A percentile compares a stretch with the other conserved stretches of the same genome.
These are phyloP conservation scores for Barypeithes pellucidus DNA, from an alignment of 2,888 invertebrate genomes.

Conservation along the genomic window DNA sequence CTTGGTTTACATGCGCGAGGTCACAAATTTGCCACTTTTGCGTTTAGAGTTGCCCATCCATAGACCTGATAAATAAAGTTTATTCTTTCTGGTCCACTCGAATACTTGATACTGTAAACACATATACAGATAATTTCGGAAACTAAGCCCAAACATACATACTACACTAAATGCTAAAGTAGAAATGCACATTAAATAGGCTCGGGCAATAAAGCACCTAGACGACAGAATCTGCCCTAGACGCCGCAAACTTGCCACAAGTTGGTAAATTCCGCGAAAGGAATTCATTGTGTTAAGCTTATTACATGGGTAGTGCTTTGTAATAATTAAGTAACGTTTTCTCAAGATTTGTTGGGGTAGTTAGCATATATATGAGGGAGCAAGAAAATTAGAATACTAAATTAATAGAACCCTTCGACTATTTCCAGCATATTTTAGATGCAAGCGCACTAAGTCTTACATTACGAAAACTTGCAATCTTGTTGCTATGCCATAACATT, in stretches of 20 bases:
- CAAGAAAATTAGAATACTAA: conserved; percentile 22
- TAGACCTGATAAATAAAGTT: too few relatives aligned
- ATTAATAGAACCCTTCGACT: not conserved
- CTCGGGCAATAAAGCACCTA: conserved; percentile 38
- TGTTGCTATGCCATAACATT: too few relatives aligned
- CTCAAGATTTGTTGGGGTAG: conserved; percentile 42
- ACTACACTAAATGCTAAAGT: conserved; percentile 11
- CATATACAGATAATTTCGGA: not conserved
- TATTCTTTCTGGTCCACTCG: too few relatives aligned
- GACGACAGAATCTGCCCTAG: conserved; percentile 32
- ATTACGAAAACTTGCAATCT: too few relatives aligned
- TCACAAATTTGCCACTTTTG: too few relatives aligned
- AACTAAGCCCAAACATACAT: conserved; percentile 20
- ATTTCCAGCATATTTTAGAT: not conserved
- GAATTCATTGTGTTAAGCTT: conserved; percentile 41
- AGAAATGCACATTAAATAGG: conserved; percentile 32
- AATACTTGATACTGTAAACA: too few relatives aligned
- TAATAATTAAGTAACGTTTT: conserved; percentile 40
- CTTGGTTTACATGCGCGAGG: too few relatives aligned
- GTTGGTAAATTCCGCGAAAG: conserved; percentile 38
- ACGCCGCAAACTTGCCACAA: conserved; percentile 39
- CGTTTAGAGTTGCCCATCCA: too few relatives aligned
- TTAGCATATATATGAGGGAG: conserved; percentile 33
- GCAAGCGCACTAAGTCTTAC: too few relatives aligned
- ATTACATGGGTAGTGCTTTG: conserved; percentile 40